Percentiles rank a stretch among this genome's conserved stretches.
These are phyloP conservation scores for Cochlearius cochlearius DNA, from an alignment of 2,113 vertebrate genomes.

Conservation along the genomic window DNA sequence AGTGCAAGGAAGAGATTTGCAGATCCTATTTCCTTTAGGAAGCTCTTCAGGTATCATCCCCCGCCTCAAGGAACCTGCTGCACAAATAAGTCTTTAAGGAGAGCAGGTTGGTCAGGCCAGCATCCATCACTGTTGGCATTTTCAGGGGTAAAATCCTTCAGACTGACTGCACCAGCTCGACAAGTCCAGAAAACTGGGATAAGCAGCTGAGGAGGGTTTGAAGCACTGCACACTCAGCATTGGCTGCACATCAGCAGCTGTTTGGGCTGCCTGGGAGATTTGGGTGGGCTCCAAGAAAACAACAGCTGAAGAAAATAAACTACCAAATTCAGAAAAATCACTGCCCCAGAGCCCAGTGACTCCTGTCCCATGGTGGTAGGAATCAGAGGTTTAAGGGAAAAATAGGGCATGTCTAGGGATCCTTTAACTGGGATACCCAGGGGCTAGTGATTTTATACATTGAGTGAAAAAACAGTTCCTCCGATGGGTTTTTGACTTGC, in stretches of 20 bases:
- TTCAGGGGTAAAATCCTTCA: neutral
- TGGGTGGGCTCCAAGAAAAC: neutral
- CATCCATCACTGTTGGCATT: neutral
- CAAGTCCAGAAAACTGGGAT: neutral
- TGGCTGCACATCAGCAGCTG: neutral
- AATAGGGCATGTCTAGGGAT: neutral
- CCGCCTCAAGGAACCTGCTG: neutral
- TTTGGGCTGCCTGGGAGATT: neutral
- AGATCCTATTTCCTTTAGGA: neutral
- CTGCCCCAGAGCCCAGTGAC: neutral
- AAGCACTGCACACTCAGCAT: rapidly evolving
- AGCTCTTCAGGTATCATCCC: neutral
- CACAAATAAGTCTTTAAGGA: neutral
- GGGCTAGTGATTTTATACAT: neutral
- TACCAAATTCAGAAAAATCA: neutral
- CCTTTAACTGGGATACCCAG: neutral
- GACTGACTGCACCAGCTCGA: neutral
- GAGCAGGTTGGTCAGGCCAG: neutral
- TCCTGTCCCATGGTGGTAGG: neutral
- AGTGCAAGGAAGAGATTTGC: neutral
- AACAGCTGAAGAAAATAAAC: neutral
- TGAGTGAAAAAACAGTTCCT: neutral
- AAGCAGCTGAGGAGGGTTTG: neutral
- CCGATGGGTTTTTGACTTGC: neutral
- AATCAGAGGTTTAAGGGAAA: neutral